Conservation (phyloP, 2,888 invertebrate genomes). For the Nebria salina region DNA sequence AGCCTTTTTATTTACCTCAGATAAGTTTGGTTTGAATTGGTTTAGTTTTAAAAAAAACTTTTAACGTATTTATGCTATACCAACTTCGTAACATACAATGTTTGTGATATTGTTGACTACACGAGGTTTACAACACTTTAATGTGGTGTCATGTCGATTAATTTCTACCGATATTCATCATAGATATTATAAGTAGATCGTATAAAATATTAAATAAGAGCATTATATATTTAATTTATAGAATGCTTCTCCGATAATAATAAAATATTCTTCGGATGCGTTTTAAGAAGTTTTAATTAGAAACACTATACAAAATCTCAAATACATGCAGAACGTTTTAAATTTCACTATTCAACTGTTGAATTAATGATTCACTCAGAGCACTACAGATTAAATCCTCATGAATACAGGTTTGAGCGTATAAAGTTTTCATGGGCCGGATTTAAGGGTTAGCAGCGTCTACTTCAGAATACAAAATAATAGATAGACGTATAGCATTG, state of each 20-base stretch:
- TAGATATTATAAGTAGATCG: no score
- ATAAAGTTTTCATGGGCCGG: constrained; percentile 55
- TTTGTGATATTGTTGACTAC: no score
- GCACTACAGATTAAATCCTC: constrained; percentile 52
- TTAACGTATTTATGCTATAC: no score
- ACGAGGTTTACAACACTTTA: no score
- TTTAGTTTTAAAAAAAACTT: no score
- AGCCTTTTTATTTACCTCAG: no score
- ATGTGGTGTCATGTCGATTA: no score
- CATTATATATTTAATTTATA: no score
- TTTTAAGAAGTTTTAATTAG: constrained; percentile 47
- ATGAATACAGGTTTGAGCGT: constrained; percentile 52
- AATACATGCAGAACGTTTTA: constrained; percentile 48
- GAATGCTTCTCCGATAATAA: background rate
- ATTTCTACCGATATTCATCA: no score
- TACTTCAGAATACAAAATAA: constrained; percentile 45
- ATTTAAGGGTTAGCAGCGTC: constrained; percentile 53
- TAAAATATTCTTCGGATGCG: constrained; percentile 2
- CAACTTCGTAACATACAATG: no score
- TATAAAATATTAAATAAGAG: no score
- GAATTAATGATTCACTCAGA: constrained; percentile 53
- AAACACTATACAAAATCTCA: constrained; percentile 40
- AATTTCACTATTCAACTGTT: constrained; percentile 52
- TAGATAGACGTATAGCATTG: constrained; percentile 28
- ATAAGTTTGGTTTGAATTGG: no score